These are phyloP conservation scores for Protodeltote pygarga DNA, from an alignment of 2,888 invertebrate species.

Conservation along the genomic window DNA sequence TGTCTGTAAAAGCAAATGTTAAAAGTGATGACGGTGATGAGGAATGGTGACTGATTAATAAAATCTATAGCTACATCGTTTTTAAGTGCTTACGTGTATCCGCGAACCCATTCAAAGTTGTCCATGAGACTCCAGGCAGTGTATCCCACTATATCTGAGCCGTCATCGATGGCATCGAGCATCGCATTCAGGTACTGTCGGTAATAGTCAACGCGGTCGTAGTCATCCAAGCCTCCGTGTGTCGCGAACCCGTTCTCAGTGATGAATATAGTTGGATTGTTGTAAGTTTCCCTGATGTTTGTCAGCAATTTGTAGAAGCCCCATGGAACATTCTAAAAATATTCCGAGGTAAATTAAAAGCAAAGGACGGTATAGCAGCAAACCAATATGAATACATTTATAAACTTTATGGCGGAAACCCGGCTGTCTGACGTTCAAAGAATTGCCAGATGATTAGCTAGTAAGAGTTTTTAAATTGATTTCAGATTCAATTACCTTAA, in stretches of 20 bases:
- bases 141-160: constrained; percentile 74
- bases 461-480: too few species aligned
- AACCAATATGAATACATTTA: too few species aligned
- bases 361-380: not conserved
- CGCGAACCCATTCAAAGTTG: constrained; percentile 85
- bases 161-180: constrained; percentile 69
- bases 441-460: too few species aligned
- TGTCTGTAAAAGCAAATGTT: constrained; percentile 34
- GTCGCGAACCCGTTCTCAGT: constrained; percentile 84
- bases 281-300: constrained; percentile 75
- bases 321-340: constrained; percentile 76
- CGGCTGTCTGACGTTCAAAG: too few species aligned
- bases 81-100: constrained; percentile 74
- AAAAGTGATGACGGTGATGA: too few species aligned
- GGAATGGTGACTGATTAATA: too few species aligned
- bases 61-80: not conserved
- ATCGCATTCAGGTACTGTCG: constrained; percentile 74
- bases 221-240: constrained; percentile 52
- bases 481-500: constrained; percentile 24
- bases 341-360: not conserved
- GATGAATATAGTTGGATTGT: constrained; percentile 82
- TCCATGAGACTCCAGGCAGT: constrained; percentile 86
- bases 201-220: too few species aligned
- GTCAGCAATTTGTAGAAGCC: constrained; percentile 84
- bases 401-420: too few species aligned